These are phyloP conservation scores for Bombus consobrinus DNA, from an alignment of 1,140 invertebrate species.

Conservation along the genomic window DNA sequence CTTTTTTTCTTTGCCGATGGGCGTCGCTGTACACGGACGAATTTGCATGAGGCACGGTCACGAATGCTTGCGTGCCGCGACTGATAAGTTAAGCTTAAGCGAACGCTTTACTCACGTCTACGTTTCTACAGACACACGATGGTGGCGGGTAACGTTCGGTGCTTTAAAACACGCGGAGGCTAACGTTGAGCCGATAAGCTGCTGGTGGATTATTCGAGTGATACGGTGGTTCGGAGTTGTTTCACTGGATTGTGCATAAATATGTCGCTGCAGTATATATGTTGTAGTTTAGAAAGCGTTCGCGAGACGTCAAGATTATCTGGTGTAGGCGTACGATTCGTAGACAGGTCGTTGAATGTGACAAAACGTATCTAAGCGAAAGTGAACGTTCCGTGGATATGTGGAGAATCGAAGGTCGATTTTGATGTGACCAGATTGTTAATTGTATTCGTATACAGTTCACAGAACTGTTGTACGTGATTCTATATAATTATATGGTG, in stretches of 20 bases:
- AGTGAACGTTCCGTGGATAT: neutral
- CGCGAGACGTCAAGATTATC: neutral
- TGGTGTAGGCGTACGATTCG: neutral
- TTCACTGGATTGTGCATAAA: neutral
- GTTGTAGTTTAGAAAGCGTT: neutral
- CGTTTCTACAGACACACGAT: conserved; percentile 28
- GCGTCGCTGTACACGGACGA: conserved; percentile 32
- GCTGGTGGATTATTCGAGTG: conserved; percentile 1
- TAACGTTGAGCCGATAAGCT: conserved; percentile 14
- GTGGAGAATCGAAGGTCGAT: neutral
- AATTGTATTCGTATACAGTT: too few species aligned
- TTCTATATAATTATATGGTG: too few species aligned
- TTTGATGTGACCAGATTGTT: neutral
- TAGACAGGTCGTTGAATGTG: too few species aligned
- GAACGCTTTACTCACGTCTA: conserved; percentile 40
- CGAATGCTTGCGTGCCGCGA: conserved; percentile 69
- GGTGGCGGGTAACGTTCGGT: neutral
- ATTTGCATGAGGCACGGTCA: conserved; percentile 67
- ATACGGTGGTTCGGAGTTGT: conserved; percentile 14
- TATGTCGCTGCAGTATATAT: neutral
- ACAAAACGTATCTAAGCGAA: neutral
- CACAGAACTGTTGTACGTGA: too few species aligned
- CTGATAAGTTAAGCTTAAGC: conserved; percentile 68
- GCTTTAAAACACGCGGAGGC: neutral
- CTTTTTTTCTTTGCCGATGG: conserved; percentile 9